phyloP scores from a whole-genome alignment of 1,140 invertebrate genomes.

The Lerema accius region DNA sequence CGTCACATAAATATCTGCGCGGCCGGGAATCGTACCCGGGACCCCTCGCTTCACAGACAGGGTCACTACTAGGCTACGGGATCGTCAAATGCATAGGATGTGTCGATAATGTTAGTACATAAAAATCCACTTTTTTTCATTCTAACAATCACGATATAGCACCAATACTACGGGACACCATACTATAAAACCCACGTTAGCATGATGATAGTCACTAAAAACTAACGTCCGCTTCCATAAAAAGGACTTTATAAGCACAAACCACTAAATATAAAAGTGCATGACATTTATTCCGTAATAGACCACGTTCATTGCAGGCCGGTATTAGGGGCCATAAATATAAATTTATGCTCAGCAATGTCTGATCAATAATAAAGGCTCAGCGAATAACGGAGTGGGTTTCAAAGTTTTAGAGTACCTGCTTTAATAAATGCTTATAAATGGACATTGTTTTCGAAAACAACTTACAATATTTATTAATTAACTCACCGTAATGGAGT shows the following conservation, averaged over 20 bases:
- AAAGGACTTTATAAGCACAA: conserved; percentile 4
- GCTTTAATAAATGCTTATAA: neutral
- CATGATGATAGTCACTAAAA: neutral
- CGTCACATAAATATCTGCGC: no score
- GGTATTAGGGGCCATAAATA: conserved; percentile 59
- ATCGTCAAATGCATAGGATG: no score
- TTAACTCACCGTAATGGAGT: no score
- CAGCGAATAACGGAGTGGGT: neutral
- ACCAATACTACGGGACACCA: neutral
- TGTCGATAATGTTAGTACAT: no score
- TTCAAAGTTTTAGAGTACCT: neutral
- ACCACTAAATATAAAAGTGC: conserved; percentile 16
- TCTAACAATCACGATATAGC: no score
- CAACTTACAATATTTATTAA: no score
- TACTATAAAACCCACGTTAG: neutral
- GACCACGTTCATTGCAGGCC: conserved; percentile 36
- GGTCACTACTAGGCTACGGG: no score
- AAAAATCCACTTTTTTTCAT: no score
- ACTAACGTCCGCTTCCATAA: neutral
- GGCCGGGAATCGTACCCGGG: no score
- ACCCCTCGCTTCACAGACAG: no score
- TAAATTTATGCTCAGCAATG: conserved; percentile 57
- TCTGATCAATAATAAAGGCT: conserved; percentile 47
- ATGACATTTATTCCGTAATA: conserved; percentile 31
- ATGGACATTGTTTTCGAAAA: no score